Base-by-base conservation (phyloP, 2,888 invertebrate genomes). In the Petrolisthes cinctipes region DNA sequence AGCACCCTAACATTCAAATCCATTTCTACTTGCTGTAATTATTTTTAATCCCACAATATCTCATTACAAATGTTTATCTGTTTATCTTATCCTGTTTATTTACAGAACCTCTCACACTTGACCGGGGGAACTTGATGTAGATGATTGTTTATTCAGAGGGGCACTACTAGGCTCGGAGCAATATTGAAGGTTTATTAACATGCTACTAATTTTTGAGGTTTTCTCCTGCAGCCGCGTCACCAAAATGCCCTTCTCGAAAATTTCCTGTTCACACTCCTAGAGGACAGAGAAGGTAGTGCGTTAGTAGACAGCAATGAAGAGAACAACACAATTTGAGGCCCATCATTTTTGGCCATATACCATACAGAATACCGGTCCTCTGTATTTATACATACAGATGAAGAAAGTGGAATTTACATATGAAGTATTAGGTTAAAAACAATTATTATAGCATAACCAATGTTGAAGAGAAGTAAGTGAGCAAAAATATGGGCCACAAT, bases 211-310 rank as follows among this genome's bases (percentile, higher is more conserved):
- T 94, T 98, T 97, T 93, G 96, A 96, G 92, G 98, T 97, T 94
- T 98, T 98, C 92, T 96, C 96, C 94, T 98, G 98, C 92, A 98
- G 96, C 92, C 97, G 96, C 93, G 96, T 96, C 92, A 98, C 98
- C 95, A 98, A 96, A 94, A 98, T 97, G 92, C 97, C 97, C 94
- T 98, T 98, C 94, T 98, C 97, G 92, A 97, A 97, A 93, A 98
- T 95, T 93, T 98, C 97, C 94, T 95, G 95, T 94, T 98, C 98
- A 94, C 97, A 97, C 94, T 97, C 97, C 97, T 97, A 90, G 88
- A 91, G 87, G 81, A 86, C 86, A 89, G 88, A 90, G 88, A 89
- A 89, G 86, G 90, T 86, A 88, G 89, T 90, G 91, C 85, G 88
- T 89, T 87, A 86, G 71, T 85, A 90, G 88, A 90, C 88, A 75